Evolutionary conservation across 2,797 vertebrate species (phyloP), one percentile per base, ranked within the genome.

Genomic region (Alcedo atthis): DNA sequence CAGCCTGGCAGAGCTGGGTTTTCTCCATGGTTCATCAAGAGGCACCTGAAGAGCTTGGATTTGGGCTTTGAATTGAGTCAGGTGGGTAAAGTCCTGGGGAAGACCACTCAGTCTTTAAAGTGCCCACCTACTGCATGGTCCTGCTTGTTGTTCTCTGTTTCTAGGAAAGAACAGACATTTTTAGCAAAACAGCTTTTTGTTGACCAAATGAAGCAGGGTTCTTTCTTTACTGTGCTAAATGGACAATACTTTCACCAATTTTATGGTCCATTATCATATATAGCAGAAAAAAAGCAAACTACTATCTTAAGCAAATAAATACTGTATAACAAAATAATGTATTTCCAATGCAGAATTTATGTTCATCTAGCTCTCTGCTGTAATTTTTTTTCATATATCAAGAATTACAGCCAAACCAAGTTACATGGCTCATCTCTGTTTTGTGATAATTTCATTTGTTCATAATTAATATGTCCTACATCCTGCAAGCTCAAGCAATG

Each of bases 401-500:
- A 57, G 83, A 80, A 69, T 1, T 70, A 57, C 62, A 94, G 92
- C 85, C 85, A 96, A 93, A 85, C 42, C 46, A 49, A 91, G 61
- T 77, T 85, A 80, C 19, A 35, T 81, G 86, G 88, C 71, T 91
- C 86, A 83, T 88, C 83, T 92, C 90, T 90, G 87, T 77, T 90
- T 71, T 92, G 81, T 51, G 61, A 74, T 91, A 4, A 8, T 80
- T 89, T 94, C 21, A 59, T 87, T 93, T 92, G 74, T 43, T 91
- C 54, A 8, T 89, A 93, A 94, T 94, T 92, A 95, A 62, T 79
- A 79, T 66, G 81, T 75, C 88, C 88, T 71, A 85, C 79, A 78
- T 85, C 86, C 86, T 92, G 76, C 76, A 74, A 92, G 86, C 76
- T 64, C 85, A 90, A 94, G 90, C 88, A 89, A 9, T 32, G 90